These are phyloP conservation scores for Habrosyne pyritoides DNA, from an alignment of 2,888 invertebrate species.

Conservation along the genomic window DNA sequence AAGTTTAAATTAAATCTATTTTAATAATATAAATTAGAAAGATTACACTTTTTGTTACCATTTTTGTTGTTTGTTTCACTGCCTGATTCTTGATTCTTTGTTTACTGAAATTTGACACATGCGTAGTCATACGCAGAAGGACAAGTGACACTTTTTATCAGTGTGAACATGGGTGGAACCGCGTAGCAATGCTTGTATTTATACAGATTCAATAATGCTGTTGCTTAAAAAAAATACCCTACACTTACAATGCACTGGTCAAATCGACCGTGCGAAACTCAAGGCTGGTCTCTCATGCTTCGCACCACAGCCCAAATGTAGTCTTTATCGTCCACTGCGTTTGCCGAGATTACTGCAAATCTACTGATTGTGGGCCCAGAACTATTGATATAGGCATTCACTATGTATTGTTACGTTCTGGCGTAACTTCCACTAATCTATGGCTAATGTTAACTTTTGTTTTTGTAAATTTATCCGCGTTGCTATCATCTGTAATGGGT, in stretches of 20 bases:
- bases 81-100: no score
- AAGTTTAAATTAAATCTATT: no score
- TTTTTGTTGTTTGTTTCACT: no score
- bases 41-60: no score
- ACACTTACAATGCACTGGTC: constrained; percentile 8
- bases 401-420: constrained; percentile 37
- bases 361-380: constrained; percentile 59
- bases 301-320: constrained; percentile 27
- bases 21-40: no score
- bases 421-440: constrained; percentile 56
- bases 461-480: constrained; percentile 56
- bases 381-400: constrained; percentile 64
- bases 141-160: no score
- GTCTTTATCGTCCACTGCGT: constrained; percentile 58
- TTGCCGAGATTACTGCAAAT: constrained; percentile 71
- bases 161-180: no score
- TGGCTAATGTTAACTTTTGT: constrained; percentile 57
- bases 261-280: constrained; percentile 7
- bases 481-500: constrained; percentile 3
- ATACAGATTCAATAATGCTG: no score
- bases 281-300: constrained; percentile 21
- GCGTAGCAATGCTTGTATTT: no score
- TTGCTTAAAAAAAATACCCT: neutral
- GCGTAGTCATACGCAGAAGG: no score
- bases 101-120: no score